Evolutionary conservation across 2,113 vertebrate species (phyloP).

Genomic region (Azemiops feae): DNA sequence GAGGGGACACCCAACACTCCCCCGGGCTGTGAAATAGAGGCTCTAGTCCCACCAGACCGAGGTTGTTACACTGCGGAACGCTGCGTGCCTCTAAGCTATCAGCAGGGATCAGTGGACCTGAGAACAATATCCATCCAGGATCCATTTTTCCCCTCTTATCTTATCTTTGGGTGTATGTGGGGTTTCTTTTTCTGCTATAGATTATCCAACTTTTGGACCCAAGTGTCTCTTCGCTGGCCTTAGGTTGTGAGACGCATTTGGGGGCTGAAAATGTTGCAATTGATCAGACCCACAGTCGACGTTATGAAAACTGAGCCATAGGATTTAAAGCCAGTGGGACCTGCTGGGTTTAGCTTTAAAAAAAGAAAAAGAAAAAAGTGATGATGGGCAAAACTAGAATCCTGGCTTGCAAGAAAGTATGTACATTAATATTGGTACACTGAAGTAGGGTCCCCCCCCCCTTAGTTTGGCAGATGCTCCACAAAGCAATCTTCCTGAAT

Average conservation of each 20-base stretch:
- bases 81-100: neutral
- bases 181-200: neutral
- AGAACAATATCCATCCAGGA: neutral
- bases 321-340: neutral
- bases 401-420: neutral
- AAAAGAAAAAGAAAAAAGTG: neutral
- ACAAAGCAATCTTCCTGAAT: neutral
- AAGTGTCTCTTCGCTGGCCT: neutral
- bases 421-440: neutral
- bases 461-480: neutral
- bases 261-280: neutral
- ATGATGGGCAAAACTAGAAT: neutral
- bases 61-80: neutral
- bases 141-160: no score
- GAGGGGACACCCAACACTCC: neutral
- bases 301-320: neutral
- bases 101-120: neutral
- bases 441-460: rapidly evolving
- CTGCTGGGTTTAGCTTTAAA: neutral
- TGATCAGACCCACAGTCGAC: neutral
- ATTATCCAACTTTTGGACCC: neutral
- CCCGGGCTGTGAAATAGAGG: neutral
- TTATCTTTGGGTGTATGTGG: neutral
- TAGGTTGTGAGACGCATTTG: neutral
- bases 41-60: neutral